Percentiles rank a stretch among this genome's conserved stretches.
Conservation (phyloP, 2,797 vertebrate genomes). For the Aldrovandia affinis region DNA sequence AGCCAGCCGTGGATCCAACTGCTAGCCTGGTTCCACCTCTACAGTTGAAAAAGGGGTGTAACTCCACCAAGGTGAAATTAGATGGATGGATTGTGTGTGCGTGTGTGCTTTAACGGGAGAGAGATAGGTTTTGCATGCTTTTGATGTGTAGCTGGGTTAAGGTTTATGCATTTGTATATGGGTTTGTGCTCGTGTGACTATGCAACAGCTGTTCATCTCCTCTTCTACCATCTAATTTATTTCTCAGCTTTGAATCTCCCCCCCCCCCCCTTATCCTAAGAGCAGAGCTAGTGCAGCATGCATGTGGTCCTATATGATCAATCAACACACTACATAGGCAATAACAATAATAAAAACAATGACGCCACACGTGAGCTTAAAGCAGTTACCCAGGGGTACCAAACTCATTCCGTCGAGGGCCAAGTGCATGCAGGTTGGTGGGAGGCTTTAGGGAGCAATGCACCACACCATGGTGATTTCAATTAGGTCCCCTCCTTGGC, state of each 20-base stretch:
- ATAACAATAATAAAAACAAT: too few relatives aligned
- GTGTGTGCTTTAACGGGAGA: neutral
- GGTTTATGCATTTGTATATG: neutral
- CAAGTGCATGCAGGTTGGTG: too few relatives aligned
- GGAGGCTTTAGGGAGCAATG: neutral
- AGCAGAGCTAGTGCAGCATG: neutral
- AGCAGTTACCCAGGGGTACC: too few relatives aligned
- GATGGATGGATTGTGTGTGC: neutral
- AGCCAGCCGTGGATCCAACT: neutral
- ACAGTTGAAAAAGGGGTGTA: neutral
- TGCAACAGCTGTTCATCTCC: neutral
- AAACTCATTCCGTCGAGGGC: too few relatives aligned
- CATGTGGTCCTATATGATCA: neutral
- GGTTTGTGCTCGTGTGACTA: neutral
- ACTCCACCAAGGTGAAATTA: neutral
- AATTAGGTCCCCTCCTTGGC: too few relatives aligned
- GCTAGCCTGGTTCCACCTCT: neutral
- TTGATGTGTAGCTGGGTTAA: neutral
- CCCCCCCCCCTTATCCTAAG: neutral
- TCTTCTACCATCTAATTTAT: neutral
- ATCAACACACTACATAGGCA: too few relatives aligned
- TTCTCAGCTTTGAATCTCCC: neutral
- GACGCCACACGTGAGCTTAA: too few relatives aligned
- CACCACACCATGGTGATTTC: too few relatives aligned
- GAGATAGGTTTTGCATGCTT: neutral